phyloP scores from a whole-genome alignment of 2,888 invertebrate genomes.

The Drosophila phalerata region DNA sequence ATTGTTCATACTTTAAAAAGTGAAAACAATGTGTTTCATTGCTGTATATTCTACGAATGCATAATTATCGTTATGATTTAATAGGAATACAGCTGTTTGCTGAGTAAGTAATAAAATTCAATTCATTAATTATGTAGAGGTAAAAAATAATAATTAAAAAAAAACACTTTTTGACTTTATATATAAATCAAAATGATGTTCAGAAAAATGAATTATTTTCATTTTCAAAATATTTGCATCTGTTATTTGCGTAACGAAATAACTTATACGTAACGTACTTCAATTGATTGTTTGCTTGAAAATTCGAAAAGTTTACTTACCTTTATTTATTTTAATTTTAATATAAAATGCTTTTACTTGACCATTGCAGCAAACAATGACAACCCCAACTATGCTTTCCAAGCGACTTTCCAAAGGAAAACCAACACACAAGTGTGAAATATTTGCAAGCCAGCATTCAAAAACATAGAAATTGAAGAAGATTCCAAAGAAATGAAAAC shows the following conservation, averaged over 20 bases:
- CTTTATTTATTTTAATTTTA: constrained; percentile 18
- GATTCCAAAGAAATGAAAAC: constrained; percentile 29
- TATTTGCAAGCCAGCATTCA: constrained; percentile 8
- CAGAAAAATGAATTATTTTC: background rate
- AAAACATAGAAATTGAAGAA: background rate
- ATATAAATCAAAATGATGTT: background rate
- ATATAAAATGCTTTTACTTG: constrained; percentile 5
- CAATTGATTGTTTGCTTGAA: background rate
- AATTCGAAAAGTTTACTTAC: background rate
- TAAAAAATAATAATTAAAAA: background rate
- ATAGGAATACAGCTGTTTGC: background rate
- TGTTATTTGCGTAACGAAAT: constrained; percentile 6
- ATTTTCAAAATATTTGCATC: background rate
- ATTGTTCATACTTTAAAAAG: background rate
- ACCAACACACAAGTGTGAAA: background rate
- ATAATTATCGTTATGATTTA: background rate
- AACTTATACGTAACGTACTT: background rate
- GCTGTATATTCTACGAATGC: background rate
- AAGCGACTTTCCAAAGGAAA: constrained; percentile 3
- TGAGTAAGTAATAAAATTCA: background rate
- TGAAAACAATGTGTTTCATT: background rate
- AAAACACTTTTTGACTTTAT: background rate
- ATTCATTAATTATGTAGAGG: background rate
- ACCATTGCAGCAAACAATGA: background rate
- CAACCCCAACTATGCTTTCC: background rate